These are phyloP conservation scores for Cetoscarus ocellatus DNA, from an alignment of 2,797 vertebrate genomes.

Conservation along the genomic window DNA sequence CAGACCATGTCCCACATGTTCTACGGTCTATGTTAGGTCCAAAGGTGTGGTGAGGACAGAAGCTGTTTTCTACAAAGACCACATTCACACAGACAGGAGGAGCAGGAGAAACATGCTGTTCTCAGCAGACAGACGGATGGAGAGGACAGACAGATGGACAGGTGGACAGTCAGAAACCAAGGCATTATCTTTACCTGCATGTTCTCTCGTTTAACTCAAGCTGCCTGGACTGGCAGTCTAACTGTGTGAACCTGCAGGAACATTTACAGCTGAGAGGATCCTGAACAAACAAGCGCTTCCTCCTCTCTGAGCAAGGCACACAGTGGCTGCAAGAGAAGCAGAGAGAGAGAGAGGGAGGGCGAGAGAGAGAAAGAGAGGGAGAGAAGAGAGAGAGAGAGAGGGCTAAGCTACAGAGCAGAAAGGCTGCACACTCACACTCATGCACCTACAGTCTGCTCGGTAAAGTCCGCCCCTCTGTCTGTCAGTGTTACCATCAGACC, in stretches of 20 bases:
- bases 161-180: neutral
- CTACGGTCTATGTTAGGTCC: no score
- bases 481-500: no score
- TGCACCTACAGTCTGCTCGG: conserved; percentile 34
- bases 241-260: conserved; percentile 98
- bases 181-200: conserved; percentile 89
- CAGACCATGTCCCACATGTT: no score
- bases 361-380: conserved; percentile 78
- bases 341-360: conserved; percentile 86
- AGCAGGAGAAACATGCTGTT: conserved; percentile 81
- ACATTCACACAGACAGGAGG: conserved; percentile 46
- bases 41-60: neutral
- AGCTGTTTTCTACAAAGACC: conserved; percentile 17
- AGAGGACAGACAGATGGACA: no score
- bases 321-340: conserved; percentile 99
- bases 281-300: conserved; percentile 98
- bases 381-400: conserved; percentile 78
- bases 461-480: no score
- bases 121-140: conserved; percentile 24
- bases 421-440: conserved; percentile 68
- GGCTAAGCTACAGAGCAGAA: conserved; percentile 80
- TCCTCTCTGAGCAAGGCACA: conserved; percentile 98
- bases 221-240: conserved; percentile 97
- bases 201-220: conserved; percentile 99
- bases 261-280: conserved; percentile 98